These are phyloP conservation scores for Pseudopleuronectes americanus DNA, from an alignment of 2,797 vertebrate species.

Conservation along the genomic window DNA sequence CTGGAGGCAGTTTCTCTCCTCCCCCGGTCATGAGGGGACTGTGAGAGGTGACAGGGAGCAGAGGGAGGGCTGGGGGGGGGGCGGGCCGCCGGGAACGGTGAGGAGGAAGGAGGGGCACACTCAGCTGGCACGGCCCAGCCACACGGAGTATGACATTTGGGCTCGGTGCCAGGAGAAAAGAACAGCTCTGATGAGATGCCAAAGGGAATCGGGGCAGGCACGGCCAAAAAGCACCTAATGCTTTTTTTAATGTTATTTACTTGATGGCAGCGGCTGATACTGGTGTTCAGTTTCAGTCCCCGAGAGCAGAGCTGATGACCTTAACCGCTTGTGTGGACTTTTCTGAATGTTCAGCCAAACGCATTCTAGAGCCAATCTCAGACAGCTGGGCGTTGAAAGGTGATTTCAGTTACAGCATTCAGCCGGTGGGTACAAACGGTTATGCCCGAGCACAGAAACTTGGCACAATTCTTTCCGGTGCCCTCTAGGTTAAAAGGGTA, in stretches of 20 bases:
- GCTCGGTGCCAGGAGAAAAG: conserved; percentile 78
- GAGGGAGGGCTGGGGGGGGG: conserved; percentile 9
- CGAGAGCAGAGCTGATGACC: conserved; percentile 71
- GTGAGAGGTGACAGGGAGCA: conserved; percentile 20
- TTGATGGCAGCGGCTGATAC: conserved; percentile 78
- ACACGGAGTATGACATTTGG: conserved; percentile 74
- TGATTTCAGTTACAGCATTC: conserved; percentile 69
- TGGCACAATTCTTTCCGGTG: conserved; percentile 54
- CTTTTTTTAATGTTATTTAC: conserved; percentile 85
- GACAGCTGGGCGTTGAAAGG: conserved; percentile 75
- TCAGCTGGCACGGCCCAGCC: conserved; percentile 75
- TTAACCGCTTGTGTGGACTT: conserved; percentile 71
- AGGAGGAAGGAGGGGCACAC: conserved; percentile 61
- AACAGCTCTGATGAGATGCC: conserved; percentile 74
- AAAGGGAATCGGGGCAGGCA: conserved; percentile 64
- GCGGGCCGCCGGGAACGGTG: conserved; percentile 14
- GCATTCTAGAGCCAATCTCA: conserved; percentile 72
- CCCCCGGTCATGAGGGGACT: conserved; percentile 37
- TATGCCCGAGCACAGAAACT: conserved; percentile 51
- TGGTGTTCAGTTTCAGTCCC: conserved; percentile 65
- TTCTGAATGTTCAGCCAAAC: conserved; percentile 70
- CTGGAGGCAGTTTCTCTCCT: conserved; percentile 48
- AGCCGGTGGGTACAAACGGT: conserved; percentile 38
- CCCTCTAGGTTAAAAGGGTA: conserved; percentile 70
- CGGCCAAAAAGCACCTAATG: conserved; percentile 78